Evolutionary conservation across 2,113 vertebrate species (phyloP).

Genomic region (Piliocolobus tephrosceles): DNA sequence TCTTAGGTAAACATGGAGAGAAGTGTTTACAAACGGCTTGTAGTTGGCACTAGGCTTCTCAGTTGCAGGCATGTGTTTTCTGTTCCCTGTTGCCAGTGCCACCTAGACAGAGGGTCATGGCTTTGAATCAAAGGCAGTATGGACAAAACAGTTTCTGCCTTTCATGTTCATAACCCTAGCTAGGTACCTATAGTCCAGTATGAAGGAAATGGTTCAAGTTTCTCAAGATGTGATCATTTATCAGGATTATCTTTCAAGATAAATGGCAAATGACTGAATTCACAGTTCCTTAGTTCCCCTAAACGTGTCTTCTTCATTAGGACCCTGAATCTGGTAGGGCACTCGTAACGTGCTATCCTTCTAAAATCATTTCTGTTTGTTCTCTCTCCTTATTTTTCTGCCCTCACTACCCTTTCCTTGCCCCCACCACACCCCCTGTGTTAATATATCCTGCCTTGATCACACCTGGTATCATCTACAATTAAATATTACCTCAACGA

Average conservation of each 20-base stretch:
- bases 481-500: conserved; percentile 3
- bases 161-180: not conserved
- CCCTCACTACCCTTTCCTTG: not conserved
- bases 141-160: not conserved
- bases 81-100: not conserved
- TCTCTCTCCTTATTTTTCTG: not conserved
- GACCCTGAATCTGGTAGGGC: not conserved
- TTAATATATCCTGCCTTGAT: not conserved
- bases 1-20: not conserved
- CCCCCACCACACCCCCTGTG: not conserved
- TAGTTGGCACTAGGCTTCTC: not conserved
- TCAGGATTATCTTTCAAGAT: not conserved
- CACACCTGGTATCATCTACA: not conserved
- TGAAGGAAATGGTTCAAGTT: not conserved
- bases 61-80: not conserved
- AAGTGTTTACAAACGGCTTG: not conserved
- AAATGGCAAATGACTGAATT: not conserved
- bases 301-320: not conserved
- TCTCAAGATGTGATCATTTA: not conserved
- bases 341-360: not conserved
- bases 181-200: not conserved
- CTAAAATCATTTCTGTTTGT: not conserved
- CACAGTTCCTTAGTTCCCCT: not conserved
- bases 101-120: fast-evolving
- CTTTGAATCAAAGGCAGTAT: not conserved